Conservation (phyloP, 2,888 invertebrate genomes). For the Macroteleia sp. region DNA sequence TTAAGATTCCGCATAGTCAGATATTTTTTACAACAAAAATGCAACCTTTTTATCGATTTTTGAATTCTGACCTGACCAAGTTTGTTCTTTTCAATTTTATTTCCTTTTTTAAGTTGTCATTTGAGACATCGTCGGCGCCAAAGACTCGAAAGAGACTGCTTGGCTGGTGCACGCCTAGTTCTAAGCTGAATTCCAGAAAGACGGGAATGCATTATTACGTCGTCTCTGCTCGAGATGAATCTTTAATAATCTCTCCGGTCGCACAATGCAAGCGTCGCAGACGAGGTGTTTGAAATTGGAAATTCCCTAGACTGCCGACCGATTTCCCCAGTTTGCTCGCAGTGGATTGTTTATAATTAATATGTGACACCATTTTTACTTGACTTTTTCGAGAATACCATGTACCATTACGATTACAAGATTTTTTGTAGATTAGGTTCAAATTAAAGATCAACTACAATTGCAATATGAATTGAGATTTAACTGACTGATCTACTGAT, state of each 20-base stretch:
- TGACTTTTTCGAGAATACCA: no score
- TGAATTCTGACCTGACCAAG: no score
- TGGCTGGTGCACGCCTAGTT: conserved; percentile 45
- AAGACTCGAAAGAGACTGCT: conserved; percentile 47
- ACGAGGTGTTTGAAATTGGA: conserved; percentile 66
- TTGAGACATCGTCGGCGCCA: conserved; percentile 50
- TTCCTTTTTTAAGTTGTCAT: conserved; percentile 16
- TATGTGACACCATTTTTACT: no score
- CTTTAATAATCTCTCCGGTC: conserved; percentile 74
- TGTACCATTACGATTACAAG: no score
- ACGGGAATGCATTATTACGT: conserved; percentile 62
- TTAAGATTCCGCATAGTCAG: no score
- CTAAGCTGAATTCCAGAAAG: conserved; percentile 57
- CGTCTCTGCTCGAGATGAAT: conserved; percentile 70
- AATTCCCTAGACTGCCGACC: conserved; percentile 65
- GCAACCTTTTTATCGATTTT: no score
- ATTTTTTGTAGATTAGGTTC: no score
- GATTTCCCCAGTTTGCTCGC: conserved; percentile 33
- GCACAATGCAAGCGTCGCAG: conserved; percentile 53
- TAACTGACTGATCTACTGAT: no score
- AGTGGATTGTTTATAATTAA: conserved; percentile 49
- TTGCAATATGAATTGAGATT: no score
- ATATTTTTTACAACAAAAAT: no score
- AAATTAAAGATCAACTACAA: no score
- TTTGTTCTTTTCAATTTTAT: conserved; percentile 31